A percentile compares a stretch with the other conserved stretches of the same genome.
phyloP scores from a whole-genome alignment of 2,113 vertebrate genomes.

The Halichoeres trimaculatus region DNA sequence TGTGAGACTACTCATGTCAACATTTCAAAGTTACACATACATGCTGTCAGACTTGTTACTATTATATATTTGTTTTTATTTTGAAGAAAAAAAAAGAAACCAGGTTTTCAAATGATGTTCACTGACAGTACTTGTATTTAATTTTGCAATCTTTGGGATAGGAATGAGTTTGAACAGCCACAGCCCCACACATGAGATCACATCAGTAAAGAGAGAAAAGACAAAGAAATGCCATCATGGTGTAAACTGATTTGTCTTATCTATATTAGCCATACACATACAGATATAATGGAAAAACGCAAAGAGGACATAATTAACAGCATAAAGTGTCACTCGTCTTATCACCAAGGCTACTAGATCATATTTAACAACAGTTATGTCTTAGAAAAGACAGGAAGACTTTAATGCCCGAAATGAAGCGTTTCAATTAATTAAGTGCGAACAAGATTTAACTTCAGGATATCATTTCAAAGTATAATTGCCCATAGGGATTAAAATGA shows the following conservation, averaged over 20 bases:
- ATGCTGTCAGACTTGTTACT: no score
- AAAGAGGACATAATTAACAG: constrained; percentile 57
- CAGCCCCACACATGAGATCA: constrained; percentile 40
- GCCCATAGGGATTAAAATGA: constrained; percentile 99
- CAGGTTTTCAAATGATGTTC: no score
- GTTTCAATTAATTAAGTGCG: constrained; percentile 99
- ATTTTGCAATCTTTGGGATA: no score
- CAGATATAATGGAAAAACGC: constrained; percentile 43
- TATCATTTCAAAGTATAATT: constrained; percentile 99
- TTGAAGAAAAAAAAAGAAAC: no score
- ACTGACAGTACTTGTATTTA: no score
- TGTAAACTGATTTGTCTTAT: constrained; percentile 67
- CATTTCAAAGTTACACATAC: not conserved
- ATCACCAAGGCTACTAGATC: constrained; percentile 64
- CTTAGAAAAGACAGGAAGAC: constrained; percentile 79
- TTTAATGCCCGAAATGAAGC: constrained; percentile 92
- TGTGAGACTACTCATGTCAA: constrained; percentile 17
- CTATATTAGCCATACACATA: constrained; percentile 28
- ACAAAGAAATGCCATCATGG: constrained; percentile 73
- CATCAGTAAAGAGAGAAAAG: constrained; percentile 60
- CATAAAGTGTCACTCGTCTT: constrained; percentile 65
- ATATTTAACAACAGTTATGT: constrained; percentile 68
- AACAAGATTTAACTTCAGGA: constrained; percentile 99
- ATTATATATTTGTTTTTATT: no score
- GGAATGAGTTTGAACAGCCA: constrained; percentile 25